Conservation (phyloP, 2,797 vertebrate species). For the Sarcoramphus papa region DNA sequence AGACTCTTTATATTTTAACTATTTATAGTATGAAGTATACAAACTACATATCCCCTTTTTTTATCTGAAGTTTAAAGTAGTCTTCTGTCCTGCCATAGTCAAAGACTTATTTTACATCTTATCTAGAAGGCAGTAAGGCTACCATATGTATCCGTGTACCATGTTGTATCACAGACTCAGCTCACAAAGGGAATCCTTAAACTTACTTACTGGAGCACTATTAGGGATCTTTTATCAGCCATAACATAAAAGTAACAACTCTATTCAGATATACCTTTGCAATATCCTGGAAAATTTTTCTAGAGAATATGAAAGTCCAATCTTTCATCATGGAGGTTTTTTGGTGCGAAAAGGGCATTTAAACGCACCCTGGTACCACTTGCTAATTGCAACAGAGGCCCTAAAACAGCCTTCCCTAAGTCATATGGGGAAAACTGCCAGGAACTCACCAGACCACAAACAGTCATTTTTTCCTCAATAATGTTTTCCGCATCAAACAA, state of each 20-base stretch:
- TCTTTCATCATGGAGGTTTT: accelerated
- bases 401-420: not conserved
- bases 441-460: not conserved
- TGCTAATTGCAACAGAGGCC: not conserved
- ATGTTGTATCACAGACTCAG: not conserved
- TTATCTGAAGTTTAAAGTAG: not conserved
- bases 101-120: not conserved
- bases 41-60: not conserved
- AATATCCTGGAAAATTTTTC: not conserved
- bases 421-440: not conserved
- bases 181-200: not conserved
- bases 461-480: not conserved
- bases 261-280: not conserved
- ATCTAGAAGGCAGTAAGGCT: not conserved
- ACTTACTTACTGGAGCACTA: not conserved
- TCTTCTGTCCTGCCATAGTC: not conserved
- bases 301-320: accelerated
- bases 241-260: not conserved
- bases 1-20: not conserved
- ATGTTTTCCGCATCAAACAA: not conserved
- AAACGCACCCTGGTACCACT: not conserved
- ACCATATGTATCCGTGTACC: accelerated
- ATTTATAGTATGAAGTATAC: not conserved
- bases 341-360: not conserved
- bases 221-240: not conserved